A percentile compares a stretch with the other conserved stretches of the same genome.
Conservation (phyloP, 2,113 vertebrate genomes). For the Peromyscus leucopus region DNA sequence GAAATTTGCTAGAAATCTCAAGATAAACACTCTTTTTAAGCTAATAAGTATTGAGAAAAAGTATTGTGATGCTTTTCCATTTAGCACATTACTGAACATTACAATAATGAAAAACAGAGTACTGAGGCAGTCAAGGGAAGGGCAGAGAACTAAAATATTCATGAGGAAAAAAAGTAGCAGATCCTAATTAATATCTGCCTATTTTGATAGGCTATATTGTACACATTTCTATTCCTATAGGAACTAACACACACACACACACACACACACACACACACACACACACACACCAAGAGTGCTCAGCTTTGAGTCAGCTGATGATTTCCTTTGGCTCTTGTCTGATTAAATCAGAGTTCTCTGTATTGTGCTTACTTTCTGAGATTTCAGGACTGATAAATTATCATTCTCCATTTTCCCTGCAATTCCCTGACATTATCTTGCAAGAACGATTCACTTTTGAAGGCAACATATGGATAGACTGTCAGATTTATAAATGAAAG, state of each 20-base stretch:
- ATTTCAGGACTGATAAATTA: conserved; percentile 73
- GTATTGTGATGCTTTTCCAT: not conserved
- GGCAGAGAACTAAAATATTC: not conserved
- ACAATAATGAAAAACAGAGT: not conserved
- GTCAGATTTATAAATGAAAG: conserved; percentile 80
- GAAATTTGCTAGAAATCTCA: not conserved
- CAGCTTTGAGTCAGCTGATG: not conserved
- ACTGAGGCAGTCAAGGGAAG: not conserved
- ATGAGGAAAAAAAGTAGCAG: not conserved
- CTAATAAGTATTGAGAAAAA: not conserved
- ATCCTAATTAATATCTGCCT: not conserved
- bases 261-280: not conserved
- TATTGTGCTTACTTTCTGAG: conserved; percentile 4
- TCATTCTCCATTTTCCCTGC: conserved; percentile 50
- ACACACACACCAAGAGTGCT: not conserved
- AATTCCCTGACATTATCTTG: conserved; percentile 69
- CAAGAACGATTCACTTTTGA: conserved; percentile 81
- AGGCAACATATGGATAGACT: conserved; percentile 79
- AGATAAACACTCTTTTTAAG: not conserved
- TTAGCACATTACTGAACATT: not conserved
- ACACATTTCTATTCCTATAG: not conserved
- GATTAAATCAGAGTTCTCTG: conserved; percentile 17
- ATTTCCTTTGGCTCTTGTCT: conserved; percentile 41
- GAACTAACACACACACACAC: not conserved
- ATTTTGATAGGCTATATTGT: not conserved